Evolutionary conservation across 2,888 invertebrate species (phyloP), one percentile per base, ranked within the genome.

Genomic region (Marronus borbonicus): DNA sequence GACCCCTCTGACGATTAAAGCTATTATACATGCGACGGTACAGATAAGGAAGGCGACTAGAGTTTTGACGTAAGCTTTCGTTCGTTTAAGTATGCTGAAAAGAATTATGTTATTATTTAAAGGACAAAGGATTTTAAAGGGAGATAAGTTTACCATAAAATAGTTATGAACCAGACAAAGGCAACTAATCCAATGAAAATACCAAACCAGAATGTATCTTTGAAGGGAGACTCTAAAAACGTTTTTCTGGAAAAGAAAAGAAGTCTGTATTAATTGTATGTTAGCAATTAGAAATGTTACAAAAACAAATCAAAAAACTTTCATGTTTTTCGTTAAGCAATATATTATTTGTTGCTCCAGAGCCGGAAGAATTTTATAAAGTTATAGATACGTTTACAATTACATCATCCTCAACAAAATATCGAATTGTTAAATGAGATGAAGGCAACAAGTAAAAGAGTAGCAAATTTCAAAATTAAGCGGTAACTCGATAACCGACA

Each of bases 171-270:
- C 93, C 93, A 93, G 84, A 92, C 89, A 84, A 92, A 87, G 86
- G 93, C 91, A 85, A 93, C 89, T 84, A 93, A 89, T 81, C 91
- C 91, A 68, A 91, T 90, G 88, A 91, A 92, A 84, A 93, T 91
- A 81, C 92, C 92, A 84, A 92, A 91, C 91, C 93, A 93, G 86
- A 91, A 91, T 4, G 92, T 92, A 83, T 92, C 91, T 80, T 90
- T 90, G 80, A 91, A 90, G 80, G 92, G 91, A 81, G 92, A 90
- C 84, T 91, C 90, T 83, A 93, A 86, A 87, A 93, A 88, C 7
- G 88, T 88, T 83, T 86, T 85, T 80, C 88, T 88, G 80, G 65
- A 85, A 86, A 80, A 72, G 66, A 66, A 80, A 14, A 44, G 10
- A 10, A 44, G 10, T 10, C 10, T 44, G 8, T 44, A 44, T 31